Conservation (phyloP, 2,888 invertebrate genomes). For the Listrodromus nycthemerus region DNA sequence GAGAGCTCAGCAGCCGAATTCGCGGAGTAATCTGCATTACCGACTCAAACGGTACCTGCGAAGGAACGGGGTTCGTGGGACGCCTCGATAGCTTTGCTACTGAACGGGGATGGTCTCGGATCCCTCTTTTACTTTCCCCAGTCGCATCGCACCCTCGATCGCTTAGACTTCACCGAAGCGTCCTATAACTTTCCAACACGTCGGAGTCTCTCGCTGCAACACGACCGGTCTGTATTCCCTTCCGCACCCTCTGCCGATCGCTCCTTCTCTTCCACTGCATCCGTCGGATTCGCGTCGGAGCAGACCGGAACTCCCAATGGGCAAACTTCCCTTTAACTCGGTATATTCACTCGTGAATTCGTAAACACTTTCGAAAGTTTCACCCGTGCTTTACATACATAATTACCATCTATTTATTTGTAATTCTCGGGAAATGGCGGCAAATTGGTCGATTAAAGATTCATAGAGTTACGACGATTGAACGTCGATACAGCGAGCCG, state of each 20-base stretch:
- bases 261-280: not conserved
- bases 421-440: conserved; percentile 4
- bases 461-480: not conserved
- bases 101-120: conserved; percentile 25
- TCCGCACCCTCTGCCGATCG: not conserved
- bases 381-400: conserved; percentile 48
- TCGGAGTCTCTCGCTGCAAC: conserved; percentile 39
- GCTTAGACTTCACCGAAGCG: conserved; percentile 50
- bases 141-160: conserved; percentile 35
- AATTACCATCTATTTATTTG: conserved; percentile 47
- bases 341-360: conserved; percentile 56
- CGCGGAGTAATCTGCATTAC: conserved; percentile 70
- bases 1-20: conserved; percentile 68
- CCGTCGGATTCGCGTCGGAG: not conserved
- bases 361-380: conserved; percentile 55
- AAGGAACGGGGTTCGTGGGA: not conserved
- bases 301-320: not conserved
- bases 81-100: no score
- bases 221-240: not conserved
- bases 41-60: conserved; percentile 54
- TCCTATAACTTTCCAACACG: conserved; percentile 43
- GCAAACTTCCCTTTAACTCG: conserved; percentile 38
- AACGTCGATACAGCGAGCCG: not conserved
- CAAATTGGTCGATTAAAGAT: conserved; percentile 50
- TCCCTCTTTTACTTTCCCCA: conserved; percentile 14